Evolutionary conservation across 2,797 vertebrate species (phyloP).

Genomic region (Phoebastria nigripes): DNA sequence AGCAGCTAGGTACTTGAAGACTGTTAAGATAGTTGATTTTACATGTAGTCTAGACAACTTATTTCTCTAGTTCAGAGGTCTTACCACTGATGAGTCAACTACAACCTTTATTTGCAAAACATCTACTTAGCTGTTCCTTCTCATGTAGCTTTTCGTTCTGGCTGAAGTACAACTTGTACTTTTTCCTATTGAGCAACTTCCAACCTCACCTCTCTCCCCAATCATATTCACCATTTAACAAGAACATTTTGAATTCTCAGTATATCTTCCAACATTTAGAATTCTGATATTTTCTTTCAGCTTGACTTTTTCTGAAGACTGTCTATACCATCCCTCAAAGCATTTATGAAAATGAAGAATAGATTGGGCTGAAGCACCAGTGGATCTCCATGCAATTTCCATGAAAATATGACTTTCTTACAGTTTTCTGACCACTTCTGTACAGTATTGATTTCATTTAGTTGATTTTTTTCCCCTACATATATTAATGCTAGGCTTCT

Average conservation of each 20-base stretch:
- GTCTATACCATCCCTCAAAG: not conserved
- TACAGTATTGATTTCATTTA: not conserved
- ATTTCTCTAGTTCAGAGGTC: not conserved
- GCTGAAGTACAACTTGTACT: not conserved
- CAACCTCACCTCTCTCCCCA: not conserved
- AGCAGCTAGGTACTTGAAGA: not conserved
- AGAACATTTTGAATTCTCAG: not conserved
- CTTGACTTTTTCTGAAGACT: not conserved
- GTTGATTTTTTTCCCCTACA: not conserved
- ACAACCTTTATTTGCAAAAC: not conserved
- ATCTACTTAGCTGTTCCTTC: not conserved
- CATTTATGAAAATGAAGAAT: not conserved
- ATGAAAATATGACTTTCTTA: not conserved
- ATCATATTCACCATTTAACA: not conserved
- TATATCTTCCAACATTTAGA: not conserved
- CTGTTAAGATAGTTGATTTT: not conserved
- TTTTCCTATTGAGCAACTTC: not conserved
- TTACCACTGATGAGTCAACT: not conserved
- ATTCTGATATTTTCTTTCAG: not conserved
- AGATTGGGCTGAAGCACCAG: not conserved
- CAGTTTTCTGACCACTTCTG: not conserved
- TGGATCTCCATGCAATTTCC: not conserved
- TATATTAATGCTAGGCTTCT: not conserved
- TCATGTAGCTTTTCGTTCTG: not conserved
- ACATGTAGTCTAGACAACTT: not conserved